Conservation (phyloP, 2,888 invertebrate species). For the Lamproptera curius region DNA sequence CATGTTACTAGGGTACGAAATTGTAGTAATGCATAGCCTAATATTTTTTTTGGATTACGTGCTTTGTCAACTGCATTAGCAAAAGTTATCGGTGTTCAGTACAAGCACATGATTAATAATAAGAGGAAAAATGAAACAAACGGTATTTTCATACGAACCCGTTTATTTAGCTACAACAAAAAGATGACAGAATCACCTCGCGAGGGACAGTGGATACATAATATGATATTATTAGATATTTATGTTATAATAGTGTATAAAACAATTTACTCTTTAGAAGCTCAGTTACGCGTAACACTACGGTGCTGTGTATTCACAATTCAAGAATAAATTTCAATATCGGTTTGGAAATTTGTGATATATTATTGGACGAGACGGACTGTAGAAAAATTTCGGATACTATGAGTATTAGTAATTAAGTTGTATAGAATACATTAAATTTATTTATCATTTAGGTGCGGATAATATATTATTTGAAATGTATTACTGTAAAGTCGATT, state of each 20-base stretch:
- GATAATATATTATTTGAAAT: not conserved
- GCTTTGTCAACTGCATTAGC: too few species aligned
- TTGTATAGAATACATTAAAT: not conserved
- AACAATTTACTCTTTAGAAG: constrained; percentile 70
- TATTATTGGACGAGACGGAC: not conserved
- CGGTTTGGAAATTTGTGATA: constrained; percentile 51
- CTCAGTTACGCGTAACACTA: constrained; percentile 77
- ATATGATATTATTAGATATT: constrained; percentile 42
- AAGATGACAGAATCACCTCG: constrained; percentile 46
- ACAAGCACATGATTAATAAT: too few species aligned
- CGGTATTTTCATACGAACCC: constrained; percentile 53
- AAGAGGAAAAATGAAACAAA: constrained; percentile 23
- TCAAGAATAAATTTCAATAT: constrained; percentile 44
- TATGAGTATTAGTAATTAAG: not conserved
- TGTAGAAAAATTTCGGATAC: constrained; percentile 1
- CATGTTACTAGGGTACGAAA: too few species aligned
- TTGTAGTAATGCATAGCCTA: too few species aligned
- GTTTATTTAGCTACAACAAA: constrained; percentile 74
- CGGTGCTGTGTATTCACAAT: constrained; percentile 72
- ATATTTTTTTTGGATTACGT: too few species aligned
- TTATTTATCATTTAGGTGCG: not conserved
- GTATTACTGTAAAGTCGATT: not conserved
- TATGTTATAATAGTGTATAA: constrained; percentile 63
- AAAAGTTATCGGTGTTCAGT: too few species aligned
- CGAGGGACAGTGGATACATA: constrained; percentile 45